Conservation (phyloP, 1,140 invertebrate genomes). For the Pogonomyrmex californicus region DNA sequence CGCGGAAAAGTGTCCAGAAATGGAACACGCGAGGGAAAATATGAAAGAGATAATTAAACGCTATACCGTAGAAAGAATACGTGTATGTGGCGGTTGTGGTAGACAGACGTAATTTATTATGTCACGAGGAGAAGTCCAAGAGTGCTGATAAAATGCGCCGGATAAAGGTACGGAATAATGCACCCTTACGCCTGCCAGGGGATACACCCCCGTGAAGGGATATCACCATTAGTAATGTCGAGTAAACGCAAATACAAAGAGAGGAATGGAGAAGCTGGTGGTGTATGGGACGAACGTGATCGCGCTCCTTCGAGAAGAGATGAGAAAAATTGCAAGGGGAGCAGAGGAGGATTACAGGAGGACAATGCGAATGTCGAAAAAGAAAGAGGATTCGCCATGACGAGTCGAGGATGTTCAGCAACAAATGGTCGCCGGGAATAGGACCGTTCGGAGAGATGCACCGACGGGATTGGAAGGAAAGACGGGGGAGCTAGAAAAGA, state of each 20-base stretch:
- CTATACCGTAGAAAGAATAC: background rate
- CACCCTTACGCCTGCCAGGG: background rate
- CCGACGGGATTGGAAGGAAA: constrained; percentile 5
- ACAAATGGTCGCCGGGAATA: constrained; percentile 2
- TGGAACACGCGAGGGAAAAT: background rate
- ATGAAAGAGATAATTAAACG: background rate
- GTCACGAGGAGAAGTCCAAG: background rate
- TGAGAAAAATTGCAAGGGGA: background rate
- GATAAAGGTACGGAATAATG: constrained; percentile 18
- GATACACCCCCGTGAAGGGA: background rate
- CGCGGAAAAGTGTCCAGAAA: background rate
- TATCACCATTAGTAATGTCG: constrained; percentile 10
- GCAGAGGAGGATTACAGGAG: background rate
- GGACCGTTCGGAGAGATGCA: background rate
- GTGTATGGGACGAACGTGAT: background rate
- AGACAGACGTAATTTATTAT: constrained; percentile 46
- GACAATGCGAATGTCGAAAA: constrained; percentile 1
- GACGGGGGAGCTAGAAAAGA: constrained; percentile 14
- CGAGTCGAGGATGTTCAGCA: background rate
- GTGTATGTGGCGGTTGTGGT: background rate
- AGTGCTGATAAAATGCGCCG: background rate
- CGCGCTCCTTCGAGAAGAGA: background rate
- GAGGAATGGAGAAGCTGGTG: background rate
- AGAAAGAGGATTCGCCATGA: background rate
- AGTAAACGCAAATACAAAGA: background rate